Conservation (phyloP, 1,140 invertebrate species). For the Drosophila simulans region DNA sequence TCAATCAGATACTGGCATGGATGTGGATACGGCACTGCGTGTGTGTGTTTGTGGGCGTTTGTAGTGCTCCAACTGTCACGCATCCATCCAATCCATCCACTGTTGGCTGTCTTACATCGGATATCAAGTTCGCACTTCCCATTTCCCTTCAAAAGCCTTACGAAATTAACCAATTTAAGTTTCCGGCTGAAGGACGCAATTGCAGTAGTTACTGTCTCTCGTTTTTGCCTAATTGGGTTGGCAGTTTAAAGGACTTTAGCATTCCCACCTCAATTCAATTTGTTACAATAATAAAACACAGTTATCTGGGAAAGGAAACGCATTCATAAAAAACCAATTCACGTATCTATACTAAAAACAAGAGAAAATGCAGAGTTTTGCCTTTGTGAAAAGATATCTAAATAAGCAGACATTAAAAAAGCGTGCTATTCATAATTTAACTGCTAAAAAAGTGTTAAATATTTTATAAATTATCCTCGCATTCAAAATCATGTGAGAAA, state of each 20-base stretch:
- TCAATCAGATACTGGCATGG: conserved; percentile 71
- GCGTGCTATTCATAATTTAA: too few species aligned
- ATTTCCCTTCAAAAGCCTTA: not conserved
- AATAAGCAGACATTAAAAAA: too few species aligned
- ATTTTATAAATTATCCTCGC: too few species aligned
- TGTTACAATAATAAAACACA: too few species aligned
- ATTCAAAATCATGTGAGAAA: not conserved
- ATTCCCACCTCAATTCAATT: too few species aligned
- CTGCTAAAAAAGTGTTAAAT: too few species aligned
- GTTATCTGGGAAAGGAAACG: too few species aligned
- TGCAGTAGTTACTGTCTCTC: not conserved
- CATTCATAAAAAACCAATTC: too few species aligned
- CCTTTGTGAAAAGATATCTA: too few species aligned
- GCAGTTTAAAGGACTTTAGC: not conserved
- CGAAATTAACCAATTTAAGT: conserved; percentile 49
- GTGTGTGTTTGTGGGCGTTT: conserved; percentile 35
- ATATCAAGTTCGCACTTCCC: conserved; percentile 24
- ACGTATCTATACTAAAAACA: too few species aligned
- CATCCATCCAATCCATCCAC: conserved; percentile 71
- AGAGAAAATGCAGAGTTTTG: too few species aligned
- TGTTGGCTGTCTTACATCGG: conserved; percentile 39
- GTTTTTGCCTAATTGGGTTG: not conserved
- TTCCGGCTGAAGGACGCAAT: not conserved
- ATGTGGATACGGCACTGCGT: conserved; percentile 9
- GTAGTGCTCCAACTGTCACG: conserved; percentile 65